Conservation (phyloP, 2,888 invertebrate species). For the Idaea dimidiata region DNA sequence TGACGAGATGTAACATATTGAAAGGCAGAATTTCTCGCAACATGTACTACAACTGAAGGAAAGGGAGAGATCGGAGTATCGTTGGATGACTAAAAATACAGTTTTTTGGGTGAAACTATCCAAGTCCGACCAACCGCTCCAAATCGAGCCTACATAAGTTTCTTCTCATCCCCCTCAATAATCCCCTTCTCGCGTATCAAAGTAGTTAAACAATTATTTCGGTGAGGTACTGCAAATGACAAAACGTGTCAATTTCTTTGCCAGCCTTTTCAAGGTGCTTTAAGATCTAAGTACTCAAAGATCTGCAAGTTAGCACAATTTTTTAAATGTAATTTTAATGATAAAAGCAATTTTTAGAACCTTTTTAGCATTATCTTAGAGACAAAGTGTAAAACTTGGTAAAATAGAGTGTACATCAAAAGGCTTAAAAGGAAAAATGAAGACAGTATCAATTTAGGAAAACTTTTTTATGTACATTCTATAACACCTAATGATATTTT, state of each 20-base stretch:
- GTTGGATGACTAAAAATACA: too few relatives aligned
- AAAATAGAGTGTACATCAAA: neutral
- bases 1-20: too few relatives aligned
- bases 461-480: neutral
- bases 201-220: neutral
- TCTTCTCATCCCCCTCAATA: too few relatives aligned
- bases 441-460: neutral
- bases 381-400: neutral
- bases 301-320: neutral
- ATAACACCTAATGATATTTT: neutral
- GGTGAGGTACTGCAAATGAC: neutral
- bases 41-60: too few relatives aligned
- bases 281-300: slow-evolving; percentile 1
- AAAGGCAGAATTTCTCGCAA: too few relatives aligned
- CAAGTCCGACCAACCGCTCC: too few relatives aligned
- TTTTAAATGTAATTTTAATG: neutral
- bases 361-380: neutral
- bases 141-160: too few relatives aligned
- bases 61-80: too few relatives aligned
- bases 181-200: neutral
- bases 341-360: neutral
- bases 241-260: slow-evolving; percentile 9
- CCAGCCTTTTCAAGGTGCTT: slow-evolving; percentile 7
- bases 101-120: too few relatives aligned
- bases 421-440: too few relatives aligned